Base-by-base conservation (phyloP, 2,888 invertebrate genomes). In the Ischnura elegans region DNA sequence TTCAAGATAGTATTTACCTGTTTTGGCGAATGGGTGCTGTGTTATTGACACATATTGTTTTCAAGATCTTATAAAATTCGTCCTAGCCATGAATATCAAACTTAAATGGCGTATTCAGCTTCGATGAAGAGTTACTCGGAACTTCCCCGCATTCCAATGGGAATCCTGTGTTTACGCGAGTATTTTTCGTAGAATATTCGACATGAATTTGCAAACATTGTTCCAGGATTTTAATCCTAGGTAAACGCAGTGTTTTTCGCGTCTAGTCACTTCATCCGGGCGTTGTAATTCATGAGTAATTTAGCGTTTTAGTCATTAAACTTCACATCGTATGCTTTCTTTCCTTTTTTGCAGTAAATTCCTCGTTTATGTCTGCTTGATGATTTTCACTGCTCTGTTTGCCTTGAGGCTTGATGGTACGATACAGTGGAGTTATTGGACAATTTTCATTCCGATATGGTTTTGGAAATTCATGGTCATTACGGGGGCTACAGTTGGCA, bases 401-500 rank as follows among this genome's bases (percentile, higher is more conserved):
- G 98, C 99, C 25, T 96, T 99, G 95, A 97, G 98, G 95, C 96
- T 99, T 95, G 99, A 99, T 96, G 97, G 98, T 94, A 97, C 97
- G 94, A 97, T 98, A 95, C 97, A 98, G 95, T 99, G 99, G 98
- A 99, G 98, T 90, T 99, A 98, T 96, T 99, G 99, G 99, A 97
- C 98, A 13, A 98, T 99, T 86, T 99, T 99, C 96, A 97, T 98
- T 42, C 99, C 99, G 93, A 97, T 99, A 95, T 99, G 99, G 99
- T 97, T 99, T 95, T 99, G 99, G 99, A 99, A 99, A 96, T 97
- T 97, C 94, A 97, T 99, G 95, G 99, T 99, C 29, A 98, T 99
- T 84, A 95, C 97, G 93, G 99, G 99, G 94, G 99, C 99, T 85
- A 97, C 98, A 87, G 97, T 99, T 94, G 99, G 99, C 93, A 98